Evolutionary conservation across 1,140 invertebrate genomes (phyloP), one percentile per base, ranked within the genome.

Genomic region (Meloidogyne floridensis): DNA sequence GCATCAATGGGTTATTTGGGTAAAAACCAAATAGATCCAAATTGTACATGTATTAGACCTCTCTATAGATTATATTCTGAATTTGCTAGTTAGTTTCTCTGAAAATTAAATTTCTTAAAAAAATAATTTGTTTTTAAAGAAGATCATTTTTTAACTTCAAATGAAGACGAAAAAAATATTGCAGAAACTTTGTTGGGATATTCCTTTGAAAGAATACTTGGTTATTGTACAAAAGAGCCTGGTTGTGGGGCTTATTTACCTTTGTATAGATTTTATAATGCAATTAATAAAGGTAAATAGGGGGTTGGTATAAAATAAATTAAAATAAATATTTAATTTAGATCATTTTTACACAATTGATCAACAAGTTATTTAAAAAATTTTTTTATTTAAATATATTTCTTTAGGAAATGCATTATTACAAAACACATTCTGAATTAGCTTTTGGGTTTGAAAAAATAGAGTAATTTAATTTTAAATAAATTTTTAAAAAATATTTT

Each of bases 211-310:
- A 77, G 69, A 53, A 80, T 86, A 47, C 75, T 87, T 42, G 86
- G 86, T 18, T 87, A 85, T 77, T 87, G 86, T 79, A 87, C 86
- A 10, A 87, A 86, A 74, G 85, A 87, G 43, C 85, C 86, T n/a
- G 86, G 86, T 5, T 87, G 86, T 75, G 86, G 87, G n/a, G 86
- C 86, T 13, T 88, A 87, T 77, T n/a, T 88, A 54, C 86, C 86
- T 15, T 75, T 87, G 47, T 87, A 87, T 85, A 86, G 86, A 20
- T 86, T 88, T 69, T 87, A 86, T 72, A 87, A 84, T 59, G 53
- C 87, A 5, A 78, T 86, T n/a, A 84, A 84, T 56, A 88, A 86
- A 84, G 86, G 86, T 86, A 72, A 72, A n/a, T 83, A 82, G 15
- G 20, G 72, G n/a, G 9, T 20, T 75, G 3, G 43, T 10, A 42